phyloP scores from a whole-genome alignment of 53 echinoderm and acorn worm genomes.

The Paracentrotus lividus region DNA sequence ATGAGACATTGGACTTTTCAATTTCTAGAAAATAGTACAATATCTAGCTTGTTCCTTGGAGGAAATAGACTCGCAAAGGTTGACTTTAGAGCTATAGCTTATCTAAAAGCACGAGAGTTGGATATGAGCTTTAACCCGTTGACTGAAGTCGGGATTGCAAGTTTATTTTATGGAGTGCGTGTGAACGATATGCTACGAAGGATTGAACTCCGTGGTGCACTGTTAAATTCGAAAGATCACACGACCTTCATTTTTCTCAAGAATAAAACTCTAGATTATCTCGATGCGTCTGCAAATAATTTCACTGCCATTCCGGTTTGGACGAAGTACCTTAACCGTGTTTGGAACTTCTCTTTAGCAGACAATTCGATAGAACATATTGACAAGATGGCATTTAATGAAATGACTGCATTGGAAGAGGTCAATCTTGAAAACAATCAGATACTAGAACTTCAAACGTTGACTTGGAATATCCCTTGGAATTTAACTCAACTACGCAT shows the following conservation, averaged over 20 bases:
- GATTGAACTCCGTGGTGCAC: not conserved
- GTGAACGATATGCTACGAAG: constrained; percentile 19
- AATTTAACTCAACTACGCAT: constrained; percentile 1
- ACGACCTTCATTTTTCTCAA: constrained; percentile 12
- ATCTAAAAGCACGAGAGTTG: not conserved
- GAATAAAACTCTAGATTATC: constrained; percentile 48
- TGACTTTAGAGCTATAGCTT: not conserved
- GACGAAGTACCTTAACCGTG: not conserved
- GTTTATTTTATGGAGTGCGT: constrained; percentile 36
- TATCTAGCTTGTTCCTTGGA: not conserved
- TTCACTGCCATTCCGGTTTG: not conserved
- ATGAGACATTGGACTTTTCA: not conserved
- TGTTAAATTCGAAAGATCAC: not conserved
- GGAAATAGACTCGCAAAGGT: constrained; percentile 10
- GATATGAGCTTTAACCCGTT: constrained; percentile 40
- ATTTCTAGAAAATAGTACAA: constrained; percentile 64
- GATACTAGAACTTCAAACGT: not conserved
- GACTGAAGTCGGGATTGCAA: not conserved
- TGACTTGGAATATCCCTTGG: not conserved
- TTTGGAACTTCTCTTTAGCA: constrained; percentile 33
- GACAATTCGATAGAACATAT: constrained; percentile 8
- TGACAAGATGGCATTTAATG: not conserved
- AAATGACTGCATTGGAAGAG: constrained; percentile 25
- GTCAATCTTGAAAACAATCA: constrained; percentile 43
- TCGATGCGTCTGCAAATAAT: constrained; percentile 15